Evolutionary conservation across 2,113 vertebrate genomes (phyloP).

Genomic region (Ophthalmolycus amberensis): DNA sequence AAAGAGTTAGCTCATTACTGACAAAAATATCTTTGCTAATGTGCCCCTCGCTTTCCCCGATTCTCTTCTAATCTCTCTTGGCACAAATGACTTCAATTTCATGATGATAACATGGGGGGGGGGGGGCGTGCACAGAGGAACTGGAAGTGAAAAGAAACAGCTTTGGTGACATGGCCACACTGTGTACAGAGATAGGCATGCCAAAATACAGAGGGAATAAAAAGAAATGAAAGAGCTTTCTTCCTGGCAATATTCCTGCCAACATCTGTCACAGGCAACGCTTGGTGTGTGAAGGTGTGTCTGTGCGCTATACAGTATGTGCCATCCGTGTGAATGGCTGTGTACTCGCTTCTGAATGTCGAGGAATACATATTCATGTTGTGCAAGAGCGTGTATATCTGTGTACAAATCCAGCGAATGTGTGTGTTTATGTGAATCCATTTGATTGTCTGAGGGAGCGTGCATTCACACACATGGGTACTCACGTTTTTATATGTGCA

Average conservation of each 20-base stretch:
- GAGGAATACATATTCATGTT: conserved; percentile 73
- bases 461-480: conserved; percentile 61
- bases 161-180: conserved; percentile 78
- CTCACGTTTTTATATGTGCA: conserved; percentile 58
- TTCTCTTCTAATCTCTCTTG: conserved; percentile 81
- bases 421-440: conserved; percentile 51
- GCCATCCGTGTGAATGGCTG: conserved; percentile 55
- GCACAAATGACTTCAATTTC: conserved; percentile 81
- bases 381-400: conserved; percentile 44
- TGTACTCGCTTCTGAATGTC: conserved; percentile 50
- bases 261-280: conserved; percentile 82
- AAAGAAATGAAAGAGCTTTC: conserved; percentile 78
- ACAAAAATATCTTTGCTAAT: conserved; percentile 82
- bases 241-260: conserved; percentile 80
- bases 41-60: conserved; percentile 65
- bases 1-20: conserved; percentile 83
- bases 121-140: conserved; percentile 44
- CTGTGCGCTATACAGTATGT: conserved; percentile 50
- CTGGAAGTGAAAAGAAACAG: conserved; percentile 62
- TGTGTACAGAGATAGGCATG: conserved; percentile 79
- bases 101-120: conserved; percentile 56
- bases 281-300: conserved; percentile 69
- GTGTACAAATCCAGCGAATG: conserved; percentile 52
- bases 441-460: conserved; percentile 57
- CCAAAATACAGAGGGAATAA: conserved; percentile 80